phyloP scores from a whole-genome alignment of 2,888 invertebrate genomes.

The Adineta ricciae region DNA sequence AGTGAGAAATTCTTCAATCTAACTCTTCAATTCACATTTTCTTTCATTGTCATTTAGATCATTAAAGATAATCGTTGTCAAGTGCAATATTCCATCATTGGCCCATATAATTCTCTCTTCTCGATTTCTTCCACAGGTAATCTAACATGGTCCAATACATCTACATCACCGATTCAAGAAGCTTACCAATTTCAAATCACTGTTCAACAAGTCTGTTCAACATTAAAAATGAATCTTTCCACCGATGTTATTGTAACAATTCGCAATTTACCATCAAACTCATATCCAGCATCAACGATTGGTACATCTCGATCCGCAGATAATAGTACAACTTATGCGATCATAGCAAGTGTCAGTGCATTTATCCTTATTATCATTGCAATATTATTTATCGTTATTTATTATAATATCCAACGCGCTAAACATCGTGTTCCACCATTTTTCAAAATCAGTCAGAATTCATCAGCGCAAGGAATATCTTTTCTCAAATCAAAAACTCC shows the following conservation, averaged over 20 bases:
- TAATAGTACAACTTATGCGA: not conserved
- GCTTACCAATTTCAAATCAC: not conserved
- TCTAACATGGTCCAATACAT: not conserved
- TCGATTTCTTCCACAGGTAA: not conserved
- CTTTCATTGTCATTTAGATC: too few relatives aligned
- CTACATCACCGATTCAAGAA: not conserved
- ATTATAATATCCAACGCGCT: slow-evolving; percentile 17
- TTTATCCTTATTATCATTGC: slow-evolving; percentile 8
- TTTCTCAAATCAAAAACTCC: slow-evolving; percentile 14
- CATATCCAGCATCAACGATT: not conserved
- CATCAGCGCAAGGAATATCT: not conserved
- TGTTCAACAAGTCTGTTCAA: not conserved
- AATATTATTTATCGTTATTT: slow-evolving; percentile 1
- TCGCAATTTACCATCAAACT: not conserved
- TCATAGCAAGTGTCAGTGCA: not conserved
- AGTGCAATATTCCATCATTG: not conserved
- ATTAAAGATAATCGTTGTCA: not conserved
- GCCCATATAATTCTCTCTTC: not conserved
- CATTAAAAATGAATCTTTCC: not conserved
- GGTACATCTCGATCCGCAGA: not conserved
- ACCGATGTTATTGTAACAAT: not conserved
- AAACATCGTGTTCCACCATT: slow-evolving; percentile 17
- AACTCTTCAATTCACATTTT: too few relatives aligned
- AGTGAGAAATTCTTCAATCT: not conserved
- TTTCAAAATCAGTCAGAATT: not conserved